Evolutionary conservation across 2,797 vertebrate genomes (phyloP).

Genomic region (Hafferia zeledoni): DNA sequence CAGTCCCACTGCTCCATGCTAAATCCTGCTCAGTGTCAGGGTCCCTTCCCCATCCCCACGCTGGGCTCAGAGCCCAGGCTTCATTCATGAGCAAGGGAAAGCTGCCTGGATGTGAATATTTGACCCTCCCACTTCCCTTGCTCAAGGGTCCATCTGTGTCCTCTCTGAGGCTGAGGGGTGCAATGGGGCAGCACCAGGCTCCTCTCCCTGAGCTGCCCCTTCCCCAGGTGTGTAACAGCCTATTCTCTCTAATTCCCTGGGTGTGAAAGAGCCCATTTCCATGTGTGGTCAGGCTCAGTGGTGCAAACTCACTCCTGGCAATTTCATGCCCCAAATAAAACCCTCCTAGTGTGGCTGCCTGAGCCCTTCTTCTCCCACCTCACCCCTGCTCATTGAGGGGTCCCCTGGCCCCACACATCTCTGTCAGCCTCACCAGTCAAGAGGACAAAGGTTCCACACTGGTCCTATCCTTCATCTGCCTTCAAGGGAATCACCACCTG

Average conservation of each 20-base stretch:
- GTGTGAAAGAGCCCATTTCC: not conserved
- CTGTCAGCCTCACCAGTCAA: not conserved
- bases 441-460: not conserved
- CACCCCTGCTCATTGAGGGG: not conserved
- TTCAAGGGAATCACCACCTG: not conserved
- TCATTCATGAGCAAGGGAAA: rapidly evolving
- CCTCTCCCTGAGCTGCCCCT: not conserved
- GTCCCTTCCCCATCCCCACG: not conserved
- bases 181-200: not conserved
- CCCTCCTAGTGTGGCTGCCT: not conserved
- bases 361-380: not conserved
- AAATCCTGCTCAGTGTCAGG: not conserved
- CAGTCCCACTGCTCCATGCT: rapidly evolving
- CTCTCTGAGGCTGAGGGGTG: not conserved
- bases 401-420: not conserved
- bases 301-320: rapidly evolving
- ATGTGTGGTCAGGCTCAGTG: not conserved
- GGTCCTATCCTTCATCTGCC: not conserved
- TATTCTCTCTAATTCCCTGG: not conserved
- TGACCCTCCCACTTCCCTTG: not conserved
- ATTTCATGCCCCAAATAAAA: not conserved
- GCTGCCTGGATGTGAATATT: rapidly evolving
- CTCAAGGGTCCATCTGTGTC: rapidly evolving
- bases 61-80: rapidly evolving
- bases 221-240: not conserved